Conservation (phyloP, 2,113 vertebrate genomes). For the Heterochromis multidens region DNA sequence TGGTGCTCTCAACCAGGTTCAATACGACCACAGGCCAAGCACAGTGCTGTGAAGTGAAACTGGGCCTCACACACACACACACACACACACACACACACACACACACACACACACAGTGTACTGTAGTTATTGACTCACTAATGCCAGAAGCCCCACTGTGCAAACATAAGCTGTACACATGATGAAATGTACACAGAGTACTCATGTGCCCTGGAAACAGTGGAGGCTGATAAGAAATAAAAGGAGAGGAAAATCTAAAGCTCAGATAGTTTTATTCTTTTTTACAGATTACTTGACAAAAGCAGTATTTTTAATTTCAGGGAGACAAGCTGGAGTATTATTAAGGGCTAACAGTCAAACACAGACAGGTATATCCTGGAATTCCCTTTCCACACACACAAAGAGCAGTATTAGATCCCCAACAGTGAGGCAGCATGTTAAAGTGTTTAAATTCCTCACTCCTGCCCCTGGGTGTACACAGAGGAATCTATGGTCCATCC, state of each 20-base stretch:
- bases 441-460: conserved; percentile 28
- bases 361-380: neutral
- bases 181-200: conserved; percentile 2
- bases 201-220: conserved; percentile 18
- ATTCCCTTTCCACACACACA: neutral
- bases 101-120: neutral
- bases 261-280: neutral
- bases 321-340: neutral
- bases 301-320: neutral
- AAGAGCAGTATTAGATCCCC: neutral
- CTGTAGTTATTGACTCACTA: conserved; percentile 23
- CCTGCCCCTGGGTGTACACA: neutral
- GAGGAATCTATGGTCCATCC: conserved; percentile 39
- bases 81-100: neutral
- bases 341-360: neutral
- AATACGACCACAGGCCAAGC: neutral
- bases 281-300: neutral
- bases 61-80: neutral
- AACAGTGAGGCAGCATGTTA: conserved; percentile 32
- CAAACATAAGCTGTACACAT: conserved; percentile 46
- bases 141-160: conserved; percentile 17
- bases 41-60: neutral
- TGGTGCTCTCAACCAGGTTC: conserved; percentile 7
- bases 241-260: neutral
- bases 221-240: neutral